Evolutionary conservation across 2,888 invertebrate species (phyloP), one percentile per base, ranked within the genome.

Genomic region (Tenodera sinensis): DNA sequence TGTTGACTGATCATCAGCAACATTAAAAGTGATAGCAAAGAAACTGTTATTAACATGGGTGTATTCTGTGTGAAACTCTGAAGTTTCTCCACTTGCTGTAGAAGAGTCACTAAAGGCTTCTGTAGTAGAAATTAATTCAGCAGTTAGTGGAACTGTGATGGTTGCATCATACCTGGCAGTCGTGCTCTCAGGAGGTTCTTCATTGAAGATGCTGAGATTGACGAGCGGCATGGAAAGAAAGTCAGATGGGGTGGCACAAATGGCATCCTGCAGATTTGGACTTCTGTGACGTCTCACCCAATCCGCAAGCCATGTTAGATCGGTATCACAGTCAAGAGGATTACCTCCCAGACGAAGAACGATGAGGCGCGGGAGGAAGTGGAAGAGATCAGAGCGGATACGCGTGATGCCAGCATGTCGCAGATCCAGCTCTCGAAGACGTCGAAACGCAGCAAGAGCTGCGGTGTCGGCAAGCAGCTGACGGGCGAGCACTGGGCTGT

Each of bases 401-500:
- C 94, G 94, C 88, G 95, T 95, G 91, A 97, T 94, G 90, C 94
- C 94, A 90, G 95, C 94, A 91, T 94, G 93, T 91, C 96, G 95
- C 90, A 98, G 93, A 93, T 97, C 96, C 90, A 98, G 93, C 91
- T 96, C 95, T 91, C 96, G 95, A 85, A 97, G 93, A 92, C 96
- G 95, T 88, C 96, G 95, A 92, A 97, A 95, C 2, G 96, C 96
- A 34, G 96, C 96, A 90, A 97, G 93, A 12, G 96, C 95, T 2
- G 96, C 96, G 54, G 96, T 96, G 92, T 97, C 96, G 85, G 95
- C 95, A 91, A 97, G 93, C 89, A 96, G 94, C 92, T 96, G 96
- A 89, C 95, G 94, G 83, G 96, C 96, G 91, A 97, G 94, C 90
- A 95, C 95, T 0, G 96, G 96, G 92, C 97, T 97, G 90, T 95